A percentile compares a stretch with the other conserved stretches of the same genome.
These are phyloP conservation scores for Caenorhabditis uteleia DNA, from an alignment of 2,888 invertebrate species.

Conservation along the genomic window DNA sequence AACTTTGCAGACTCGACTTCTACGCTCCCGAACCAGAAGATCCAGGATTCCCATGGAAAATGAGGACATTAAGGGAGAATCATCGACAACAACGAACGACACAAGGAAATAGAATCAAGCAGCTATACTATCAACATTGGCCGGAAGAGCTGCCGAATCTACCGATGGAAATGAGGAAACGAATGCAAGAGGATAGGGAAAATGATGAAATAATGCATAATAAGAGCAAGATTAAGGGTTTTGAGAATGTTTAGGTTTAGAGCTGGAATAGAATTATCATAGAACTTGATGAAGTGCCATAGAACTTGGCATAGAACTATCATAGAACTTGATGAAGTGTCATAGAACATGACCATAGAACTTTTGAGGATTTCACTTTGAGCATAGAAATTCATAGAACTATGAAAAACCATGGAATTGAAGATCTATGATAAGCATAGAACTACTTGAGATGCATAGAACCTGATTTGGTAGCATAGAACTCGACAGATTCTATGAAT, in stretches of 20 bases:
- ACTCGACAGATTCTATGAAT: no score
- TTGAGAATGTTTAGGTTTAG: constrained; percentile 22
- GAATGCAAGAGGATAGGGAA: constrained; percentile 37
- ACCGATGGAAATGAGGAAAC: constrained; percentile 38
- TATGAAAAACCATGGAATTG: no score
- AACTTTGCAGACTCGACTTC: constrained; percentile 47
- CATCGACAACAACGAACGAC: constrained; percentile 10
- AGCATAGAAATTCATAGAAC: no score
- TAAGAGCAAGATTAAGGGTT: constrained; percentile 20
- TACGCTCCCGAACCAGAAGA: constrained; percentile 47
- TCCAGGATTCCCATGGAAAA: constrained; percentile 50
- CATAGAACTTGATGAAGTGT: no score
- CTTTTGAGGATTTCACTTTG: no score
- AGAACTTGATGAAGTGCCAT: no score
- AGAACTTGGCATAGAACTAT: no score
- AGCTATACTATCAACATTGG: constrained; percentile 41
- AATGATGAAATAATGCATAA: constrained; percentile 17
- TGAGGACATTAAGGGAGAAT: constrained; percentile 29
- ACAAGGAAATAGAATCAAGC: constrained; percentile 35
- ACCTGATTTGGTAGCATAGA: no score
- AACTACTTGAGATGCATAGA: no score
- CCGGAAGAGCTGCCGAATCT: constrained; percentile 45
- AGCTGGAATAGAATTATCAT: constrained; percentile 8
- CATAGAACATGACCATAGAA: no score
- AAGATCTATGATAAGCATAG: no score